Base-by-base conservation (phyloP, 2,888 invertebrate species). In the Carpatolechia fugitivella region DNA sequence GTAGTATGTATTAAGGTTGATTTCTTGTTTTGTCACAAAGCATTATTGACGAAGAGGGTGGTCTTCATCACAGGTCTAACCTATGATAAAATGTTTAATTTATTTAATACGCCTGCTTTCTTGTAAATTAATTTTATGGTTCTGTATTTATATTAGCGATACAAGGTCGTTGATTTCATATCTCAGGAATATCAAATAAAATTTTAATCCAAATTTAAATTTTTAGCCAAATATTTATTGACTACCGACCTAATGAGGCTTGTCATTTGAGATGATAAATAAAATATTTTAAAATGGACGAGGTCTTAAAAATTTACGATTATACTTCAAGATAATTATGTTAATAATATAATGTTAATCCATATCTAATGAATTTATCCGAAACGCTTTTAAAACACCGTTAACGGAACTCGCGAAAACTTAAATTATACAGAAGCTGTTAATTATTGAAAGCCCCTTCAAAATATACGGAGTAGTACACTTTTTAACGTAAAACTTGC, bases 261-360 rank as follows among this genome's bases (percentile, higher is more conserved):
- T 16, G 29, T 50, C 50, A 29, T 36, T 24, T 50, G 24, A 10
- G 29, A 29, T 50, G 50, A 54, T 48, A 52, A 57, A 54, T 54
- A 57, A 57, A 38, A 35, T 50, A 53, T 38, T 53, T 56, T 50
- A 10, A 20, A 16, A 38, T 29, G 38, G 50, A 11, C 33, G 13
- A 11, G 38, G 48, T 52, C 47, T 31, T 48, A 57, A 57, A 54
- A 52, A 52, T 54, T 52, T 57, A 57, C 54, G 57, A 54, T 55
- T 41, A 57, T 54, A 56, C 50, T 46, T 16, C 53, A 16, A 57
- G 57, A 52, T 57, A 52, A 55, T 57, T 55, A 57, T 57, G 57
- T 57, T 51, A 57, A 57, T 57, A 38, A 54, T 40, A 36, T 48
- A 52, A 54, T 57, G 50, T 54, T 24, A 50, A 57, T 51, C 51